phyloP scores from a whole-genome alignment of 2,797 vertebrate species.

The Notamacropus eugenii region DNA sequence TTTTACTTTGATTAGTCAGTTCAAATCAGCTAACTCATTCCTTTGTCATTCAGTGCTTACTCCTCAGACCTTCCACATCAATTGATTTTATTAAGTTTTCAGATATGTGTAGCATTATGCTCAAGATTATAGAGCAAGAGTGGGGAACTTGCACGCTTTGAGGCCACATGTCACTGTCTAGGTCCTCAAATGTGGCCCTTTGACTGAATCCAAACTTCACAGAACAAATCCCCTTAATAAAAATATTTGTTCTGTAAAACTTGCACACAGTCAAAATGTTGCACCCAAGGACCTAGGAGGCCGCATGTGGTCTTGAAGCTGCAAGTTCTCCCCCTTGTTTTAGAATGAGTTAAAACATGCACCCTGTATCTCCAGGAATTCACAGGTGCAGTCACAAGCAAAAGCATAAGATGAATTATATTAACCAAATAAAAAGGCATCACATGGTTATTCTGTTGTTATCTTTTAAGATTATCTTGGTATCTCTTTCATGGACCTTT shows the following conservation, averaged over 20 bases:
- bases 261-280: too few species aligned
- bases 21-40: not conserved
- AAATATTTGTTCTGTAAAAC: too few species aligned
- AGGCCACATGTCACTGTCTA: too few species aligned
- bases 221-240: too few species aligned
- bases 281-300: too few species aligned
- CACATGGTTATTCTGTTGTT: not conserved
- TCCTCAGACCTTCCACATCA: not conserved
- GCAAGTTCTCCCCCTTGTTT: too few species aligned
- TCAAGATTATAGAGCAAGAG: not conserved
- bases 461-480: not conserved
- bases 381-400: not conserved
- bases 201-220: too few species aligned
- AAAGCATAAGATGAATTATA: not conserved
- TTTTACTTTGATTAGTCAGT: not conserved
- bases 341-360: not conserved
- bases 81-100: not conserved
- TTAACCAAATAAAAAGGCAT: not conserved
- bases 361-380: not conserved
- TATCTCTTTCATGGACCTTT: not conserved
- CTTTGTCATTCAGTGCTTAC: not conserved
- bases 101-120: not conserved
- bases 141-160: too few species aligned
- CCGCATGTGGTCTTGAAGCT: too few species aligned
- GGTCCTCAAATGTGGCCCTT: too few species aligned